These are phyloP conservation scores for Machimus rusticus DNA, from an alignment of 2,888 invertebrate genomes.

Conservation along the genomic window DNA sequence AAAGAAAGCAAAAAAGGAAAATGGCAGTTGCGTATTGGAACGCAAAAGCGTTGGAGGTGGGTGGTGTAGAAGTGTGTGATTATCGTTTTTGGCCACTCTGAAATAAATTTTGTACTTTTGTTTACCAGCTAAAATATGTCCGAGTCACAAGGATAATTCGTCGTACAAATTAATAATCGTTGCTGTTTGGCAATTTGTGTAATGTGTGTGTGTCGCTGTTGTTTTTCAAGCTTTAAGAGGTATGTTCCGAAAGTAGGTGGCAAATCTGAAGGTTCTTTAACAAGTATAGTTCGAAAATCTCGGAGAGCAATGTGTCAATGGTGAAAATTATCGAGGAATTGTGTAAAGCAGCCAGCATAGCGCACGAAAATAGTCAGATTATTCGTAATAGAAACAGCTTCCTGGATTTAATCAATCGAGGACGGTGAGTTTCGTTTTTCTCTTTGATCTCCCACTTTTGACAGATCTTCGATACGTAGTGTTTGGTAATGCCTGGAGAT, in stretches of 20 bases:
- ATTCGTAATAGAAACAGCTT: slow-evolving; percentile 1
- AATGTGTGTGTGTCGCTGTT: neutral
- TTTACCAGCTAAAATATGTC: neutral
- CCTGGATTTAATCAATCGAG: slow-evolving; percentile 39
- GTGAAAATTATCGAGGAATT: neutral
- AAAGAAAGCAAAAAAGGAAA: slow-evolving; percentile 21
- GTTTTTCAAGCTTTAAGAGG: neutral
- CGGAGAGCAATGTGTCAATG: neutral
- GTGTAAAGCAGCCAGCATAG: neutral
- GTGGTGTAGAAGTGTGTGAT: slow-evolving; percentile 18
- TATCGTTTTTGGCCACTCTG: slow-evolving; percentile 11
- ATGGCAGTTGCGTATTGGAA: slow-evolving; percentile 37
- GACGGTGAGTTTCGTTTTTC: slow-evolving; percentile 32
- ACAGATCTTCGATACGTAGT: slow-evolving; percentile 18
- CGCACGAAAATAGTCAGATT: neutral
- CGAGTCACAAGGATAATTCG: neutral
- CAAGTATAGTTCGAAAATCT: neutral
- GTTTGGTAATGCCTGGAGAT: neutral
- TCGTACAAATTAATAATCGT: neutral
- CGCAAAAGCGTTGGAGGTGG: slow-evolving; percentile 33
- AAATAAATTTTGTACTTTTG: slow-evolving; percentile 7
- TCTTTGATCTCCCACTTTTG: slow-evolving; percentile 22
- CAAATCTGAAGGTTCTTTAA: slow-evolving; percentile 20
- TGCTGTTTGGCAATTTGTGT: neutral
- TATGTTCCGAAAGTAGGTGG: neutral